Percentiles rank a stretch among this genome's conserved stretches.
Conservation (phyloP, 2,797 vertebrate species). For the Sphenodon punctatus region DNA sequence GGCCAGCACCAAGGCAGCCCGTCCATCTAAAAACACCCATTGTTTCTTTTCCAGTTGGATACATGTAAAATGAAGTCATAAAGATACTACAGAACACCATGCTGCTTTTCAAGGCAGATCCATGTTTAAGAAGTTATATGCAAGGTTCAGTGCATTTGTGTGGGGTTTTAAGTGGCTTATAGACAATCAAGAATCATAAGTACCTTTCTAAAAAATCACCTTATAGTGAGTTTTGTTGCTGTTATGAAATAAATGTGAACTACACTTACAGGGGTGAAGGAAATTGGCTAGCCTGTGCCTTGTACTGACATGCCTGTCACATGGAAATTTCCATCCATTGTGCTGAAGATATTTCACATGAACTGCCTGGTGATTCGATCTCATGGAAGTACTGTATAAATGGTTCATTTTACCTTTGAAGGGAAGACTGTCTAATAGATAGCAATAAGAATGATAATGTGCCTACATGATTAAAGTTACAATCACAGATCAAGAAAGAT, state of each 20-base stretch:
- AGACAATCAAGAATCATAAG: background rate
- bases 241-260: background rate
- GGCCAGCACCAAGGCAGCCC: no score
- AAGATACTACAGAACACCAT: background rate
- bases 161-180: background rate
- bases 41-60: no score
- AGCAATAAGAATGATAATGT: constrained; percentile 27
- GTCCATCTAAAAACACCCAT: no score
- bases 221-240: background rate
- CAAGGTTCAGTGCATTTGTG: background rate
- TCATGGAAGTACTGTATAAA: constrained; percentile 7
- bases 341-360: background rate
- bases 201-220: background rate
- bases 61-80: background rate
- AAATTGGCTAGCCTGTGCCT: background rate
- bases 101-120: background rate
- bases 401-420: constrained; percentile 3
- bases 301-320: constrained; percentile 6
- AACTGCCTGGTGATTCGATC: background rate
- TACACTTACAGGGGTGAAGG: background rate
- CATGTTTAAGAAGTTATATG: background rate
- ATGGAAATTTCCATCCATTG: background rate
- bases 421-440: constrained; percentile 10
- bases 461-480: constrained; percentile 10
- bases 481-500: constrained; percentile 38